Evolutionary conservation across 2,113 vertebrate species (phyloP), one percentile per base, ranked within the genome.

Genomic region (Ploceus nigricollis): DNA sequence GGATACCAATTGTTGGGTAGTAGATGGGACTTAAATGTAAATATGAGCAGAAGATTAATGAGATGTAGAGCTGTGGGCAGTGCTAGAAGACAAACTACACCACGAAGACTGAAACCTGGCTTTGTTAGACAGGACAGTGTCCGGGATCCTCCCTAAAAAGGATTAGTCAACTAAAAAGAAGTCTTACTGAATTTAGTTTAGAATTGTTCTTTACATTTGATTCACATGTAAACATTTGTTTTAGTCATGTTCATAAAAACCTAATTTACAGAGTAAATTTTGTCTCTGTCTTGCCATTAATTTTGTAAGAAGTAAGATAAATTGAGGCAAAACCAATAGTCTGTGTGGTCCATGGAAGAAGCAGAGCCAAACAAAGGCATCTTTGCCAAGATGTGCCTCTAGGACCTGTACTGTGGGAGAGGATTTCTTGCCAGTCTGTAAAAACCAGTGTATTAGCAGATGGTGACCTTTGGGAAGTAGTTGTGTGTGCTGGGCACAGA

Each of bases 381-480:
- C 35, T 86, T 66, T 93, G 68, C 83, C 81, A 93, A 71, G 69
- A 81, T 87, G 56, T 5, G 15, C 48, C 75, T 96, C 53, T 82
- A 90, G 88, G 78, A 90, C 85, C 56, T 79, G 47, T 92, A 60
- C 35, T 50, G 54, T 87, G 50, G 42, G 50, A 83, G 56, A 75
- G 8, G 16, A 39, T 89, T 95, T 96, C 51, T 93, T 95, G 60
- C 64, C 64, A 84, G 72, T 84, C 35, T 89, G 69, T 73, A 61
- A 89, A 94, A 92, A 84, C 54, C 64, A 66, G 64, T 75, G 69
- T 54, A 70, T 70, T 90, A 91, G 95, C 96, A 96, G 96, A 94
- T 95, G 95, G 93, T 96, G 93, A 94, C 93, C 95, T 97, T 95
- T 94, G 90, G 92, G 89, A 93, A 71, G 87, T 66, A 89, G 87